Conservation (phyloP, 2,888 invertebrate species). For the Drosophila mayaguana region DNA sequence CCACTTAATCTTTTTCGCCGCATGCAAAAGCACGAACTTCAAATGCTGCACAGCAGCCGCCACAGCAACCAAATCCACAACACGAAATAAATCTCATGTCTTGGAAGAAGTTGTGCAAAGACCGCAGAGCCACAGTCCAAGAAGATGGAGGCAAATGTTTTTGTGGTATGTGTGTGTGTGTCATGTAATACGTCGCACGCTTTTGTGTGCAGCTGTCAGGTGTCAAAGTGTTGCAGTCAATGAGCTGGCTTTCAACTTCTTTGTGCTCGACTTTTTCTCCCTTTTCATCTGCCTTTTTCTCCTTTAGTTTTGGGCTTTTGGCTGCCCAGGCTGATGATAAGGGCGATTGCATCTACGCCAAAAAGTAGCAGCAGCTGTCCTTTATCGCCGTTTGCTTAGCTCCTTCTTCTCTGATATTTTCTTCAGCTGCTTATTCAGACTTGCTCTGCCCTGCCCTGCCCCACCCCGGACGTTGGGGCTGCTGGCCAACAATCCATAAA, state of each 20-base stretch:
- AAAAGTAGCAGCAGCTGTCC: constrained; percentile 66
- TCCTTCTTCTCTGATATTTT: constrained; percentile 7
- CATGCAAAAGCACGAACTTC: constrained; percentile 51
- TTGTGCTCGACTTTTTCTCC: constrained; percentile 19
- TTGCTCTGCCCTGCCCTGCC: too few relatives aligned
- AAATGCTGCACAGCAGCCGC: constrained; percentile 30
- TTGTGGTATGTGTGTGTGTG: not conserved
- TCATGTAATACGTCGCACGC: constrained; percentile 69
- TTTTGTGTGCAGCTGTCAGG: constrained; percentile 74
- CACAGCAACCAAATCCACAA: constrained; percentile 57
- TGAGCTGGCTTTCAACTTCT: constrained; percentile 53
- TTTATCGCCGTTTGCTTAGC: constrained; percentile 55
- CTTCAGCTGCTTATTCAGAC: not conserved
- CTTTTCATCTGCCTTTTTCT: too few relatives aligned
- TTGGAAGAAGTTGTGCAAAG: constrained; percentile 43
- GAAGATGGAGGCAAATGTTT: constrained; percentile 2
- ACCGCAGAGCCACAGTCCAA: constrained; percentile 40
- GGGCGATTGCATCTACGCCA: constrained; percentile 59
- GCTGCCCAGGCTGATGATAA: constrained; percentile 66
- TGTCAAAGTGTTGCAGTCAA: constrained; percentile 77
- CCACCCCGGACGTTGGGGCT: constrained; percentile 1
- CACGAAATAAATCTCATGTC: constrained; percentile 66
- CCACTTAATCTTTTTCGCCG: constrained; percentile 45
- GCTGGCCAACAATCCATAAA: constrained; percentile 74
- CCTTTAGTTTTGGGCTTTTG: constrained; percentile 52